Evolutionary conservation across 2,888 invertebrate genomes (phyloP).

Genomic region (Lasius platythorax): DNA sequence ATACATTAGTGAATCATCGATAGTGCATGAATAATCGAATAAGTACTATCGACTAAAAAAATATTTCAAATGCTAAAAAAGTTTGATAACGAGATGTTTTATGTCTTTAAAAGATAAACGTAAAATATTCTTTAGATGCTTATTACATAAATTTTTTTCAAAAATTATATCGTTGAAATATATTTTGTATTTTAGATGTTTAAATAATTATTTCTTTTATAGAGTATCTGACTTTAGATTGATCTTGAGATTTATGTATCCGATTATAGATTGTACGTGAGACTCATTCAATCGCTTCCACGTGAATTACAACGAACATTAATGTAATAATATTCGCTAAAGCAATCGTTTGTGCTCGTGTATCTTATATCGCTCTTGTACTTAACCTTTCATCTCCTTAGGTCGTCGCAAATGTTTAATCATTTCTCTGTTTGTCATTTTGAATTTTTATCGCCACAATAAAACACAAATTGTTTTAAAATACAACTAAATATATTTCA

Average conservation of each 20-base stretch:
- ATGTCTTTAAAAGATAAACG: neutral
- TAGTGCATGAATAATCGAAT: slow-evolving; percentile 25
- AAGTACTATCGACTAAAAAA: neutral
- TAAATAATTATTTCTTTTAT: neutral
- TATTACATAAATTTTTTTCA: neutral
- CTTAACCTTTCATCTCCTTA: slow-evolving; percentile 24
- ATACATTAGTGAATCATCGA: slow-evolving; percentile 3
- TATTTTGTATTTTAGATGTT: neutral
- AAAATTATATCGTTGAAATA: neutral
- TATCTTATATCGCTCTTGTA: neutral
- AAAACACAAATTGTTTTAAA: slow-evolving; percentile 14
- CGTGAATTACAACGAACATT: slow-evolving; percentile 1
- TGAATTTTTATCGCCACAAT: neutral
- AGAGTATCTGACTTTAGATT: slow-evolving; percentile 2
- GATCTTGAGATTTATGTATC: too few species aligned
- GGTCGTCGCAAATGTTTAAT: neutral
- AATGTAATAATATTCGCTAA: neutral
- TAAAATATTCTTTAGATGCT: neutral
- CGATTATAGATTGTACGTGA: neutral
- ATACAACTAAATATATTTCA: slow-evolving; percentile 6
- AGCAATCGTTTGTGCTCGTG: neutral
- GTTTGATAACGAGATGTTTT: neutral
- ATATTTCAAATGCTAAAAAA: neutral
- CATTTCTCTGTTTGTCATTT: neutral
- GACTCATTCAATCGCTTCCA: neutral